Evolutionary conservation across 2,888 invertebrate species (phyloP).

Genomic region (Lasioglossum vierecki): DNA sequence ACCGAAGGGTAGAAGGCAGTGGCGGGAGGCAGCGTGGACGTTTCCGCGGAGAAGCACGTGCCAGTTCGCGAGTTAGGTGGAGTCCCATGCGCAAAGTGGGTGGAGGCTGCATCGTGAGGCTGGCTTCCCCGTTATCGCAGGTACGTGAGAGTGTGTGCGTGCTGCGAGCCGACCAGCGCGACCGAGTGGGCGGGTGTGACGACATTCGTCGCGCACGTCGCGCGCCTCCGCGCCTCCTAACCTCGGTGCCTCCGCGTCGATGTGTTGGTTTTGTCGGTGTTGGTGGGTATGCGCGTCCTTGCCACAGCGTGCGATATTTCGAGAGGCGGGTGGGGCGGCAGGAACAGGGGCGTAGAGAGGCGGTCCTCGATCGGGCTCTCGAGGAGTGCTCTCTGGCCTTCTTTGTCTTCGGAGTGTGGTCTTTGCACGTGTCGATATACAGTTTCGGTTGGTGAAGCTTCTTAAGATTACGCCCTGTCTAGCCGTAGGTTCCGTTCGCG

Average conservation of each 20-base stretch:
- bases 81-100: conserved; percentile 82
- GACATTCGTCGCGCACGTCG: conserved; percentile 48
- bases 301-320: conserved; percentile 86
- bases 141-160: conserved; percentile 56
- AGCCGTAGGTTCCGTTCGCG: neutral
- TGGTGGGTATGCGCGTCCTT: conserved; percentile 83
- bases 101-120: conserved; percentile 79
- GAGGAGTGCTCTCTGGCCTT: conserved; percentile 72
- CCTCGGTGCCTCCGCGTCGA: conserved; percentile 69
- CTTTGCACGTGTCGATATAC: conserved; percentile 57
- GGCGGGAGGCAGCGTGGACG: conserved; percentile 41
- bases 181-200: conserved; percentile 86
- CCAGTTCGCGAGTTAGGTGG: conserved; percentile 80
- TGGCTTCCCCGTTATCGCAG: conserved; percentile 71
- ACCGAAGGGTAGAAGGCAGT: conserved; percentile 13
- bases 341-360: conserved; percentile 80
- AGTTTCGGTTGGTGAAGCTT: conserved; percentile 29
- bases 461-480: neutral
- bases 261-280: conserved; percentile 53
- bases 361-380: conserved; percentile 77
- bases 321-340: conserved; percentile 81
- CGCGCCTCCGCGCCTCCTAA: conserved; percentile 3
- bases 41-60: conserved; percentile 74
- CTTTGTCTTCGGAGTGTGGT: conserved; percentile 63
- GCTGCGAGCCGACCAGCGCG: conserved; percentile 63